Conservation (phyloP, 2,797 vertebrate genomes). For the Graptemys geographica region DNA sequence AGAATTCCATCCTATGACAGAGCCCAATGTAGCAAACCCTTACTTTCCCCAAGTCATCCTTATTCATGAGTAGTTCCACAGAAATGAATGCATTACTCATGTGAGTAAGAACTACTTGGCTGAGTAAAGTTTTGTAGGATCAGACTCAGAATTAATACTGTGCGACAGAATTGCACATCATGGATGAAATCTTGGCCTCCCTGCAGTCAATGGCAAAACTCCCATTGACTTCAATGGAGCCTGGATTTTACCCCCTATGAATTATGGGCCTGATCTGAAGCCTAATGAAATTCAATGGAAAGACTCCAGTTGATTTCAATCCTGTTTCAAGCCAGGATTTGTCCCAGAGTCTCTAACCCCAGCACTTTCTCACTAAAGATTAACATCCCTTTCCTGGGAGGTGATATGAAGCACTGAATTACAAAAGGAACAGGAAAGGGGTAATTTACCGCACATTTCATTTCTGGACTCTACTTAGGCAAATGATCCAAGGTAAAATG, state of each 20-base stretch:
- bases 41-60: background rate
- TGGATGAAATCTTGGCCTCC: background rate
- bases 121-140: background rate
- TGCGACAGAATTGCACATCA: background rate
- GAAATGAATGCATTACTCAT: background rate
- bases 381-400: background rate
- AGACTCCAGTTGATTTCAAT: background rate
- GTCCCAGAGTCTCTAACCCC: background rate
- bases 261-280: background rate
- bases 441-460: background rate
- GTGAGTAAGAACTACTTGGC: background rate
- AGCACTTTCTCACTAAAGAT: background rate
- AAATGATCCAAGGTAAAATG: slow-evolving; percentile 8
- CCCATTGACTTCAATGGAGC: background rate
- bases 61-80: background rate
- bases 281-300: background rate
- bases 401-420: background rate
- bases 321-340: background rate
- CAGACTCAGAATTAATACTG: background rate
- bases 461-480: rapidly evolving
- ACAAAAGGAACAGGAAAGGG: background rate
- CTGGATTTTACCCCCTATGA: background rate
- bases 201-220: background rate
- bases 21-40: background rate
- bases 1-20: rapidly evolving